phyloP scores from a whole-genome alignment of 35 echinoderm and acorn worm genomes.

The Anneissia japonica region DNA sequence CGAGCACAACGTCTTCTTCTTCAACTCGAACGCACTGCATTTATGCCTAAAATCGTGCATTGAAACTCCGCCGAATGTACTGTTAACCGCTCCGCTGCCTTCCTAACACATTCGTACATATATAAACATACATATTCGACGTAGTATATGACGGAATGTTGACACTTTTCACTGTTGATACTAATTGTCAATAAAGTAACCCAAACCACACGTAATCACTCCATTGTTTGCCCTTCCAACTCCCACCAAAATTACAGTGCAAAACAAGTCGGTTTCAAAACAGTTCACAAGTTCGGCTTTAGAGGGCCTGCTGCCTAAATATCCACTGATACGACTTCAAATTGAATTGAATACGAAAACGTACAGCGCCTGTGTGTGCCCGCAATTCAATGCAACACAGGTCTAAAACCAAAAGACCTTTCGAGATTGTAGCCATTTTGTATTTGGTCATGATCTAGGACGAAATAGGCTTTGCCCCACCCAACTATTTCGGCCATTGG shows the following conservation, averaged over 20 bases:
- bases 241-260: not conserved
- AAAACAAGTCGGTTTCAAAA: not conserved
- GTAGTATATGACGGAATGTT: not conserved
- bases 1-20: too few species aligned
- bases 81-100: not conserved
- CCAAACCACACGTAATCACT: not conserved
- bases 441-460: not conserved
- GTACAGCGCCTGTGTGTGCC: not conserved
- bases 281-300: not conserved
- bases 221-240: not conserved
- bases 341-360: not conserved
- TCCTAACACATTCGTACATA: not conserved
- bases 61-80: not conserved
- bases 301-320: not conserved
- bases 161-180: not conserved
- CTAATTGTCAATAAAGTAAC: not conserved
- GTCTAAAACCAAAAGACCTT: not conserved
- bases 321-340: not conserved
- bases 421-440: not conserved
- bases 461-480: not conserved
- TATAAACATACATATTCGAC: not conserved
- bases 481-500: not conserved
- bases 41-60: not conserved
- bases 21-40: not conserved
- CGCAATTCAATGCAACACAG: not conserved